Percentiles rank a stretch among this genome's conserved stretches.
phyloP scores from a whole-genome alignment of 2,797 vertebrate genomes.

The Oreochromis grahami region DNA sequence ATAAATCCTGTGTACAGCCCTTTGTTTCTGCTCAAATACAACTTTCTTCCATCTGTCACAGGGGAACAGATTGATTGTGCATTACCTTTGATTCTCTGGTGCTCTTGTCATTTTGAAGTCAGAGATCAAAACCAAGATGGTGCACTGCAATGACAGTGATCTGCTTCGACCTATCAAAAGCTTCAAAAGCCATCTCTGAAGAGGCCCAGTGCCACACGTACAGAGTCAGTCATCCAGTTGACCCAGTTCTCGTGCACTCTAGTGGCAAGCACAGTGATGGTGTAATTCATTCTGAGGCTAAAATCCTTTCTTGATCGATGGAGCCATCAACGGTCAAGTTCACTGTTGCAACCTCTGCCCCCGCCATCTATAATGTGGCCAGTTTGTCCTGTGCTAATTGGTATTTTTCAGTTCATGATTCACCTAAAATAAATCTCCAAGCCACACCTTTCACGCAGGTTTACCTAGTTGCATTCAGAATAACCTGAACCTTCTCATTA shows the following conservation, averaged over 20 bases:
- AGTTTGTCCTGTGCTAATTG: constrained; percentile 77
- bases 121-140: constrained; percentile 42
- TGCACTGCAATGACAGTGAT: constrained; percentile 46
- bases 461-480: constrained; percentile 46
- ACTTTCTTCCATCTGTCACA: constrained; percentile 38
- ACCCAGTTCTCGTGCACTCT: constrained; percentile 69
- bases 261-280: constrained; percentile 61
- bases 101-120: constrained; percentile 50
- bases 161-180: constrained; percentile 46
- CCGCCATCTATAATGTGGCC: constrained; percentile 63
- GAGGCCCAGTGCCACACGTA: constrained; percentile 34
- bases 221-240: constrained; percentile 53
- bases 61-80: constrained; percentile 32
- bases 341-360: constrained; percentile 60
- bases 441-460: constrained; percentile 41
- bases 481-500: constrained; percentile 69
- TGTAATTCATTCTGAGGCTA: constrained; percentile 68
- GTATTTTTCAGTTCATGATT: constrained; percentile 74
- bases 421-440: constrained; percentile 54
- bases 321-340: constrained; percentile 72
- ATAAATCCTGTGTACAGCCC: constrained; percentile 36
- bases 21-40: constrained; percentile 49
- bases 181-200: constrained; percentile 38
- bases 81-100: constrained; percentile 50
- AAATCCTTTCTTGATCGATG: constrained; percentile 76